phyloP scores from a whole-genome alignment of 2,888 invertebrate species.

The Candidula unifasciata region DNA sequence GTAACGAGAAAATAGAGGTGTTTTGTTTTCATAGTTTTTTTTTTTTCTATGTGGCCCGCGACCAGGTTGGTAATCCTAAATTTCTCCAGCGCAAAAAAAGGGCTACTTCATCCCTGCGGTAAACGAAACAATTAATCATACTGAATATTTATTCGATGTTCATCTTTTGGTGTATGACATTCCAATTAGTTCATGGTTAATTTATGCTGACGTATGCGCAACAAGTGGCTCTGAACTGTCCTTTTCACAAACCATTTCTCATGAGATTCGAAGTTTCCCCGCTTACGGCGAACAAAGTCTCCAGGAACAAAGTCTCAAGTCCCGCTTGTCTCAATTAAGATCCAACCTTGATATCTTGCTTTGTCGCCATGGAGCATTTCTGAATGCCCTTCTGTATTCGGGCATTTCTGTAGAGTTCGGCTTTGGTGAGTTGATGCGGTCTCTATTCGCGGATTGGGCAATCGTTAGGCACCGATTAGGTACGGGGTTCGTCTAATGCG shows the following conservation, averaged over 20 bases:
- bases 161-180: no score
- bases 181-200: slow-evolving; percentile 13
- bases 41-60: no score
- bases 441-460: not conserved
- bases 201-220: not conserved
- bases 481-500: not conserved
- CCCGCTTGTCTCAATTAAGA: slow-evolving; percentile 16
- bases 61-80: no score
- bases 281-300: not conserved
- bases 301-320: not conserved
- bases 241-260: slow-evolving; percentile 28
- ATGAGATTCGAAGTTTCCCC: not conserved
- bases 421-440: not conserved
- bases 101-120: no score
- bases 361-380: slow-evolving; percentile 13
- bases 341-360: slow-evolving; percentile 1
- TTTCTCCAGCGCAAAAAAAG: no score
- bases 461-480: slow-evolving; percentile 4
- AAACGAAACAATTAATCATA: no score
- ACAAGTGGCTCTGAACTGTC: not conserved
- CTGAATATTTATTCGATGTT: no score
- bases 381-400: not conserved
- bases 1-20: no score
- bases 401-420: not conserved
- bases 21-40: no score